phyloP scores from a whole-genome alignment of 2,888 invertebrate species.

The Chrysolina haemoptera region DNA sequence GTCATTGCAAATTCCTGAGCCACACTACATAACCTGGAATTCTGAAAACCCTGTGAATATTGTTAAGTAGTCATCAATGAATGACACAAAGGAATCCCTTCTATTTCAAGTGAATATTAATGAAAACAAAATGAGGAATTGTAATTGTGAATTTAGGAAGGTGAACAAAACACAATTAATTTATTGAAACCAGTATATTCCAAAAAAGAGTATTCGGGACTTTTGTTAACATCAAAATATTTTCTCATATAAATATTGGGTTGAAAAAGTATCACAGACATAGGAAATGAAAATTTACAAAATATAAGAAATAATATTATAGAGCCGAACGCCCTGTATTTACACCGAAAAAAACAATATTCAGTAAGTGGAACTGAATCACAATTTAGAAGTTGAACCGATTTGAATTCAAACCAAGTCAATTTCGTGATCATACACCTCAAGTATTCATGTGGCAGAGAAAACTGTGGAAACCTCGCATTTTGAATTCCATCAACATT shows the following conservation, averaged over 20 bases:
- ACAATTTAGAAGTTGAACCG: neutral
- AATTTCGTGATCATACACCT: slow-evolving; percentile 9
- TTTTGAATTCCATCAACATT: slow-evolving; percentile 40
- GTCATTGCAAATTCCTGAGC: no score
- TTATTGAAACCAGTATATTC: slow-evolving; percentile 3
- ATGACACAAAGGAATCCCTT: no score
- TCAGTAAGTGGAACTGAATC: neutral
- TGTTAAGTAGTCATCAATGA: no score
- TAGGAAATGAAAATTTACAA: neutral
- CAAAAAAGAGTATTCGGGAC: slow-evolving; percentile 2
- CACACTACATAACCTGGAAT: no score
- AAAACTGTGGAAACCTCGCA: slow-evolving; percentile 41
- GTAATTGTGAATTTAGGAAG: neutral
- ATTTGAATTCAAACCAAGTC: neutral
- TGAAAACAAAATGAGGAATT: neutral
- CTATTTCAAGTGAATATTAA: neutral
- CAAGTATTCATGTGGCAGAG: slow-evolving; percentile 34
- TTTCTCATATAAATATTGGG: neutral
- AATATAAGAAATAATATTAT: neutral
- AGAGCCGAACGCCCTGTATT: neutral
- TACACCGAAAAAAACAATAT: no score
- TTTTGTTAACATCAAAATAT: neutral
- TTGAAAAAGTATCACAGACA: slow-evolving; percentile 9
- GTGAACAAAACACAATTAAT: slow-evolving; percentile 7
- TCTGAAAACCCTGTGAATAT: no score